Conservation (phyloP, 2,113 vertebrate species). For the Ptilonorhynchus violaceus region DNA sequence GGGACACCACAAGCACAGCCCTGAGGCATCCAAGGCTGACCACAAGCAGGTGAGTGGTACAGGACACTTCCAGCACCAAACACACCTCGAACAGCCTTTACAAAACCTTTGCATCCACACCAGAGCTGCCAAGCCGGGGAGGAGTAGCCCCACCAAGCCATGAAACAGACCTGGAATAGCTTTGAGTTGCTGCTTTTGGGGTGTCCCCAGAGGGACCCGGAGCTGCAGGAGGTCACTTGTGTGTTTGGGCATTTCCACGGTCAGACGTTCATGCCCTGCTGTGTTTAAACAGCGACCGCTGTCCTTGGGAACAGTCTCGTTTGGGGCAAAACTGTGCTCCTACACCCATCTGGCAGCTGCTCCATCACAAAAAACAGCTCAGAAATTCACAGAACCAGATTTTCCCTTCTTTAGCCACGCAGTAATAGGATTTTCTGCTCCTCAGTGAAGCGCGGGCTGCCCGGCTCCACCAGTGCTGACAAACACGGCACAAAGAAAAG, state of each 20-base stretch:
- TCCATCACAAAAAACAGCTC: not conserved
- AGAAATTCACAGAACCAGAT: not conserved
- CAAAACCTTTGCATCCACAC: not conserved
- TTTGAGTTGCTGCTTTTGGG: not conserved
- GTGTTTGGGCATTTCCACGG: not conserved
- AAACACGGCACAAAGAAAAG: not conserved
- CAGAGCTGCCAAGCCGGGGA: not conserved
- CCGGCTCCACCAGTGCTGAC: fast-evolving
- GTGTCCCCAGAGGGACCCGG: not conserved
- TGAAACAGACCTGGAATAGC: not conserved
- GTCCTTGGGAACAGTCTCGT: not conserved
- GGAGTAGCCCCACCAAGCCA: not conserved
- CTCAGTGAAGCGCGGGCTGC: fast-evolving
- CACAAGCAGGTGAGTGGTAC: not conserved
- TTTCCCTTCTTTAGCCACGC: not conserved
- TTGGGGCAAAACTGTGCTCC: not conserved
- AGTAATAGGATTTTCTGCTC: not conserved
- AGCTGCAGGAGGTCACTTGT: not conserved
- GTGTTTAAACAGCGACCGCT: fast-evolving
- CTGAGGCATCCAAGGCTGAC: fast-evolving
- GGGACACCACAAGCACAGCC: not conserved
- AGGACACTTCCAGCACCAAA: not conserved
- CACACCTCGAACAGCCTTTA: not conserved
- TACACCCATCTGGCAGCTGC: not conserved
- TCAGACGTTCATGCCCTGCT: not conserved